Base-by-base conservation (phyloP, 2,888 invertebrate genomes). In the Drosophila sordidapex region DNA sequence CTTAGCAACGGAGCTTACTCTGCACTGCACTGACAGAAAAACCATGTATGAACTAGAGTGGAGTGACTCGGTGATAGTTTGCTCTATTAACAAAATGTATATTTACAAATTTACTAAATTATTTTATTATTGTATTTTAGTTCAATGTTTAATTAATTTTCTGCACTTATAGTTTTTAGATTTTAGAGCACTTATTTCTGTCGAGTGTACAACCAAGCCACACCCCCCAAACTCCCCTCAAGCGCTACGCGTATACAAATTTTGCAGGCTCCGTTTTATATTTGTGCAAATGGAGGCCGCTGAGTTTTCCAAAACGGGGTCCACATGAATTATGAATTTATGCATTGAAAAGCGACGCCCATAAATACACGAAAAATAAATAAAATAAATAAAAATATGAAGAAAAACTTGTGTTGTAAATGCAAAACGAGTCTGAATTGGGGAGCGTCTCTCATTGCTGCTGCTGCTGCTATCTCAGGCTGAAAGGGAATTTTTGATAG, bases 301-400 rank as follows among this genome's bases (percentile, higher is more conserved):
- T 58, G 70, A 70, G 70, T 68, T 81, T 65, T 79, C 71, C 68
- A 70, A 73, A 61, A 61, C 70, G 75, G 75, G 63, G 64, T 64
- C 61, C 74, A 72, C 75, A 87, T 88, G 89, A 88, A 87, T 88
- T 89, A 88, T 87, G 87, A 88, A 88, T 89, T 89, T 87, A 82
- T 83, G 83, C 83, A 87, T 87, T 83, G 89, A 85, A 83, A 83
- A 87, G 79, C 67, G 81, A 77, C 74, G 67, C 62, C 46, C 70
- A 66, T 68, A 61, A 72, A 52, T 15, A 31, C 15, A 35, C 15
- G 4, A n/a, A 70, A 59, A 58, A 67, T 61, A 63, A 54, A 48
- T 11, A 51, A 40, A 35, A 60, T 51, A 70, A 57, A 78, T 61
- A 68, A 48, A 64, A 49, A n/a, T 38, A 35, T 46, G 38, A 56